These are phyloP conservation scores for Tyrophagus putrescentiae DNA, from an alignment of 1,140 invertebrate species.

Conservation along the genomic window DNA sequence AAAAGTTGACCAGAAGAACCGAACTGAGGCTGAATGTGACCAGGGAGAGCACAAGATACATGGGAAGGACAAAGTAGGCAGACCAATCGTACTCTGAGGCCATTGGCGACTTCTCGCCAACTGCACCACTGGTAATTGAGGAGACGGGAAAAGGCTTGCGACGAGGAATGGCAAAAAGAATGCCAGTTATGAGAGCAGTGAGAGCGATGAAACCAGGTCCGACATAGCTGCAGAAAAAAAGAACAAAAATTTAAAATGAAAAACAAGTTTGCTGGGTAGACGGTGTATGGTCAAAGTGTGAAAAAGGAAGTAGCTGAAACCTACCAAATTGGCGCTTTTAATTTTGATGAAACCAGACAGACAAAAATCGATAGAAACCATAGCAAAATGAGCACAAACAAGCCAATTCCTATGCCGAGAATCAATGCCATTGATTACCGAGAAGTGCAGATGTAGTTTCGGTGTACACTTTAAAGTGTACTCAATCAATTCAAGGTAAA, in stretches of 20 bases:
- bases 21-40: not conserved
- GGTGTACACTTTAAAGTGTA: no score
- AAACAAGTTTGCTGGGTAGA: not conserved
- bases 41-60: not conserved
- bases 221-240: not conserved
- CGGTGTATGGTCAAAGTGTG: not conserved
- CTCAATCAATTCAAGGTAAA: no score
- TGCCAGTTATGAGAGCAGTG: not conserved
- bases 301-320: not conserved
- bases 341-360: constrained; percentile 1
- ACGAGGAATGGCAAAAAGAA: no score
- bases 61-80: not conserved
- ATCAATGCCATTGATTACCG: constrained; percentile 14
- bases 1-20: not conserved
- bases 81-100: not conserved
- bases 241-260: not conserved
- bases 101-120: not conserved
- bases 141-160: no score
- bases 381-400: not conserved
- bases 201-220: not conserved
- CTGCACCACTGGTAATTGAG: not conserved
- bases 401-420: constrained; percentile 1
- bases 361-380: not conserved
- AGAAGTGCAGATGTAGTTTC: no score
- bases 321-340: not conserved